A percentile compares a stretch with the other conserved stretches of the same genome.
phyloP scores from a whole-genome alignment of 2,113 vertebrate genomes.

The Dicrurus megarhynchus region DNA sequence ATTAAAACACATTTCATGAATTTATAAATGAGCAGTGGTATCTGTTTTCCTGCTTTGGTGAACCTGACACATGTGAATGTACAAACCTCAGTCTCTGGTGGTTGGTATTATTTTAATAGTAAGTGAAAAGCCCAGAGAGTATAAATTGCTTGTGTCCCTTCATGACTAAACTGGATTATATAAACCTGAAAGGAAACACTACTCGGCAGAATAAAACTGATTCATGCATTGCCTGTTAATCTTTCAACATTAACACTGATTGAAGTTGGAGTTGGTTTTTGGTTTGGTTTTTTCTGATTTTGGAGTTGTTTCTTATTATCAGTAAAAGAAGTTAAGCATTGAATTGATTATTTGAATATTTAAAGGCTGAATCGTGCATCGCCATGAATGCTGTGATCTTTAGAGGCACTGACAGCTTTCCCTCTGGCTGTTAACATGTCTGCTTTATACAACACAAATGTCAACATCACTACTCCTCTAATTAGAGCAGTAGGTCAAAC shows the following conservation, averaged over 20 bases:
- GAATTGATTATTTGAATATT: conserved; percentile 52
- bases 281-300: neutral
- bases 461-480: conserved; percentile 62
- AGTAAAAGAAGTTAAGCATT: neutral
- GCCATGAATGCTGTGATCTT: conserved; percentile 52
- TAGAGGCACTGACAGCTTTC: conserved; percentile 62
- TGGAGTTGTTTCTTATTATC: neutral
- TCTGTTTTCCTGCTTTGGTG: conserved; percentile 16
- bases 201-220: neutral
- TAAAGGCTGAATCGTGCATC: neutral
- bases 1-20: conserved; percentile 13
- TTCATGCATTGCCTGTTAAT: neutral
- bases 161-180: neutral
- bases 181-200: neutral
- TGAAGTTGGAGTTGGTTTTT: neutral
- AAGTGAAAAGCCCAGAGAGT: neutral
- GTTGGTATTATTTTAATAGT: neutral
- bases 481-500: conserved; percentile 74
- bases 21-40: neutral
- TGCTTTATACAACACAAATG: conserved; percentile 60
- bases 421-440: conserved; percentile 65
- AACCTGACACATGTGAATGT: neutral
- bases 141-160: neutral
- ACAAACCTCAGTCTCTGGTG: neutral
- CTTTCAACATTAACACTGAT: neutral